Base-by-base conservation (phyloP, 2,888 invertebrate genomes). In the Ischnura elegans region DNA sequence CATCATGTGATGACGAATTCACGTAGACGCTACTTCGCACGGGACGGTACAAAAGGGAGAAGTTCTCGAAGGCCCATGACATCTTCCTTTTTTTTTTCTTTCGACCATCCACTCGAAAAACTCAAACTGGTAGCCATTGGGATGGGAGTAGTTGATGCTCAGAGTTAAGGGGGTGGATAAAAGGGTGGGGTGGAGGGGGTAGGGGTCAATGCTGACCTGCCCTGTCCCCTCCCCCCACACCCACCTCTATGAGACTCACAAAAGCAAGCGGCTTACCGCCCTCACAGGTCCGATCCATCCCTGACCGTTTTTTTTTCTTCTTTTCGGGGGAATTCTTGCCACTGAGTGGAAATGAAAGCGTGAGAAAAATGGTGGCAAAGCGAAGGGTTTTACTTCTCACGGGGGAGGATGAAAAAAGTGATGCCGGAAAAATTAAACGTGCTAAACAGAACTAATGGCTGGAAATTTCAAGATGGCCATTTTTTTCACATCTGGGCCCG, bases 301-400 rank as follows among this genome's bases (percentile, higher is more conserved):
- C n/a, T n/a, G 6, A 25, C 25, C n/a, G n/a, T n/a, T 61, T 25
- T 5, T 61, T 61, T 61, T 61, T 66, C 29, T 76, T 76, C 36
- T n/a, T 36, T 76, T 76, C 76, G 76, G 25, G 76, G 76, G 76
- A 76, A 76, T 76, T 76, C 51, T 51, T 87, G 51, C 42, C 55
- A 55, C 8, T 61, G 55, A 55, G 55, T 55, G 42, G 90, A 90
- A 66, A 90, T 42, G 90, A 66, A 90, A 90, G 61, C 90, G 90
- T 90, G 90, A 90, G 90, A 90, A 90, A n/a, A 90, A 90, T 43
- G 61, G 76, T 76, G 76, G 76, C 76, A 76, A 76, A 76, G 36
- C 76, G 76, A 36, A 76, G 76, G 76, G 25, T 76, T 76, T 76
- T 76, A n/a, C n/a, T n/a, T 76, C 76, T 76, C 76, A 76, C 76